Conservation (phyloP, 2,113 vertebrate species). For the Silurus meridionalis region DNA sequence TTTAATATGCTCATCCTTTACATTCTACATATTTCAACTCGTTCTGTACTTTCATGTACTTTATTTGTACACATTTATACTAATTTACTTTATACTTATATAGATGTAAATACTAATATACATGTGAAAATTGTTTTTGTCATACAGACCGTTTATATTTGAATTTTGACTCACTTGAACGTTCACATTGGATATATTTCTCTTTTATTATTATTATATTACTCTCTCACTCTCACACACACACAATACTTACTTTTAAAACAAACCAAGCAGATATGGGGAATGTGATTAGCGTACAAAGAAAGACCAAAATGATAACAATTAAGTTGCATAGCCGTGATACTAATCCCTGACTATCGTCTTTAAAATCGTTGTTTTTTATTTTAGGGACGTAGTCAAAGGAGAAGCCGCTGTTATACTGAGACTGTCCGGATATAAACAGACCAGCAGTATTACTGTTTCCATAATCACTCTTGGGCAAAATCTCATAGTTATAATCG, state of each 20-base stretch:
- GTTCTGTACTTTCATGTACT: neutral
- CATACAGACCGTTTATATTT: too few species aligned
- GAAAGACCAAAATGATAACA: slow-evolving; percentile 77
- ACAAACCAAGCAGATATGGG: slow-evolving; percentile 88
- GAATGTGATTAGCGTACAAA: slow-evolving; percentile 79
- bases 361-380: slow-evolving; percentile 70
- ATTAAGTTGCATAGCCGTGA: slow-evolving; percentile 83
- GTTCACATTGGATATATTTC: neutral
- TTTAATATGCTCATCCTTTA: neutral
- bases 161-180: neutral
- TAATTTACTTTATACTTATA: too few species aligned
- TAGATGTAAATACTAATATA: too few species aligned
- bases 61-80: too few species aligned
- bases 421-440: slow-evolving; percentile 62
- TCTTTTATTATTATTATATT: too few species aligned
- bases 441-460: slow-evolving; percentile 70
- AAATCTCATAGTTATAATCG: slow-evolving; percentile 70
- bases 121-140: too few species aligned
- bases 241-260: slow-evolving; percentile 75
- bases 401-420: slow-evolving; percentile 63
- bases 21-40: neutral
- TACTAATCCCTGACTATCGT: slow-evolving; percentile 76
- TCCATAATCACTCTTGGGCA: slow-evolving; percentile 74
- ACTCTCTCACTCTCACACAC: too few species aligned
- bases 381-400: slow-evolving; percentile 75